Evolutionary conservation across 2,797 vertebrate species (phyloP).

Genomic region (Periparus ater): DNA sequence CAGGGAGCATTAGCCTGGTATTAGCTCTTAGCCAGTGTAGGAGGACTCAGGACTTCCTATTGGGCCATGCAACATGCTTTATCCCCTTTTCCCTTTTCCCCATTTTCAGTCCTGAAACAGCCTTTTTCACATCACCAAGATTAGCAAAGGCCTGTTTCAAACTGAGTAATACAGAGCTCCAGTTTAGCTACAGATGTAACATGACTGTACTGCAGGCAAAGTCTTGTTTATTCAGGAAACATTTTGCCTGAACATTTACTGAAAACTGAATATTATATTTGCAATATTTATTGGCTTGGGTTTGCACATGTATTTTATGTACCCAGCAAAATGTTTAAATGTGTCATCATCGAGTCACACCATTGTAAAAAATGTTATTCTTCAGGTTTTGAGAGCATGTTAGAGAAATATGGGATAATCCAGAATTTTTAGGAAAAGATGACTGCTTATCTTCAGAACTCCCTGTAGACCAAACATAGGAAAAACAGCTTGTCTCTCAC

Average conservation of each 20-base stretch:
- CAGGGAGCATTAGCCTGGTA: background rate
- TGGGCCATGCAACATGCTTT: background rate
- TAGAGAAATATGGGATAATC: background rate
- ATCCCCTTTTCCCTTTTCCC: background rate
- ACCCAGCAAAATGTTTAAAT: background rate
- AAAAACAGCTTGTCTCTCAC: conserved; percentile 18
- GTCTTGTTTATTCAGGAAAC: background rate
- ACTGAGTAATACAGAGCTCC: background rate
- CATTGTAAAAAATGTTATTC: background rate
- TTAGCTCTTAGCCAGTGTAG: background rate
- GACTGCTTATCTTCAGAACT: conserved; percentile 11
- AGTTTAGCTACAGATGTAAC: background rate
- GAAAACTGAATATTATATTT: no score
- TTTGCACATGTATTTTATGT: background rate
- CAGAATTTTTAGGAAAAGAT: background rate
- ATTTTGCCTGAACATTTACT: no score
- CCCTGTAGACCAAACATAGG: background rate
- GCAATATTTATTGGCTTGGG: background rate
- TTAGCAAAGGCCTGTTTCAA: background rate
- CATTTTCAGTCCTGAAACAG: background rate
- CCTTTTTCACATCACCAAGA: background rate
- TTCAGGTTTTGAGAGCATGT: background rate
- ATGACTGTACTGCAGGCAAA: background rate
- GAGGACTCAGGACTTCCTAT: background rate
- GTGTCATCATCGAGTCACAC: background rate